A percentile compares a stretch with the other conserved stretches of the same genome.
These are phyloP conservation scores for Ginglymostoma cirratum DNA, from an alignment of 2,113 vertebrate species.

Conservation along the genomic window DNA sequence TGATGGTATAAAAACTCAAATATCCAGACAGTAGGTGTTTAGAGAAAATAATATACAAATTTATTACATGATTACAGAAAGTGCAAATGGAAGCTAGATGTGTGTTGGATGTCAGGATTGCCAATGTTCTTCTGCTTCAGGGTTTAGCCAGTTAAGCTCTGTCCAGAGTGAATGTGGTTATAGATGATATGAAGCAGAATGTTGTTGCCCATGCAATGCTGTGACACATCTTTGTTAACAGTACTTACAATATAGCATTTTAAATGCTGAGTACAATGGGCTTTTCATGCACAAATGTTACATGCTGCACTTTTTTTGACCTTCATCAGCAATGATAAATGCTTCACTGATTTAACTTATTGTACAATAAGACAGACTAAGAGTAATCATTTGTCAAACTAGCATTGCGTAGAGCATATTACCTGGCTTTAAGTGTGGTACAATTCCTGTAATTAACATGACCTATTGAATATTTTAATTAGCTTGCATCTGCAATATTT, in stretches of 20 bases:
- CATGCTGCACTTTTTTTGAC: conserved; percentile 15
- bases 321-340: not conserved
- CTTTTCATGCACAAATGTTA: not conserved
- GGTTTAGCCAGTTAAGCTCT: not conserved
- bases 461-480: not conserved
- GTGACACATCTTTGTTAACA: not conserved
- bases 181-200: not conserved
- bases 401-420: not conserved
- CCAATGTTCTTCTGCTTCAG: not conserved
- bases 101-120: not conserved
- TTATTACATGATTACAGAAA: not conserved
- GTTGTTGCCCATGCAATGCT: not conserved
- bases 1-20: not conserved
- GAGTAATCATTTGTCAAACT: not conserved
- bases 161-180: not conserved
- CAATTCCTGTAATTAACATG: not conserved
- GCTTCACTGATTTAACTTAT: not conserved
- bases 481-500: not conserved
- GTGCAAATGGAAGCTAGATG: not conserved
- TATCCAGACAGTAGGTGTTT: not conserved
- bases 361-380: not conserved
- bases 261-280: not conserved
- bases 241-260: not conserved
- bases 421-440: not conserved
- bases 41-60: conserved; percentile 8